Base-by-base conservation (phyloP, 2,113 vertebrate genomes). In the Myxocyprinus asiaticus region DNA sequence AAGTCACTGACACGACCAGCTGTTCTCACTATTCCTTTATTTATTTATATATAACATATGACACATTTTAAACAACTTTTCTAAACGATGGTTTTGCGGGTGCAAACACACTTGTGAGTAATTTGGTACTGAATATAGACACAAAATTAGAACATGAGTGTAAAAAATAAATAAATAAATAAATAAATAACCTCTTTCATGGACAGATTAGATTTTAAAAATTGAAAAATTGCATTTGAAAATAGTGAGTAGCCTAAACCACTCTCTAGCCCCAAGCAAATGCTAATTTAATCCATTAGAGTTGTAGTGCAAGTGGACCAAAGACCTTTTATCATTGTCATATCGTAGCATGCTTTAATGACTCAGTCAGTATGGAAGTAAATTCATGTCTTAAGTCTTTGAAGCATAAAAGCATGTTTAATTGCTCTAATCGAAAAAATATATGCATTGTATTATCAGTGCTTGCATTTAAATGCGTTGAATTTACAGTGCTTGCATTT, bases 1-100 rank as follows among this genome's bases (percentile, higher is more conserved):
- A 92, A 94, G 95, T 81, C 51, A n/a, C 14, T 47, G 55, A 56
- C 55, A 47, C 43, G 5, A 58, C 43, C 3, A 33, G 22, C 71
- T n/a, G 14, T 56, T 33, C 3, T 33, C 22, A 33, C 22, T 42
- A 0, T 10, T 3, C 14, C 14, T 17, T 6, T 33, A 33, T 33
- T 1, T 33, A 33, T 33, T 1, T 33, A 33, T 33, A 33, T 33
- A 33, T 33, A 33, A 33, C 3, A 33, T 33, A 33, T 33, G 22
- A 1, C 3, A 33, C 22, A 33, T 33, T 33, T 33, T 33, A 61
- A 17, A 72, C 14, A 59, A 47, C 55, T 59, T 59, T 45, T 15
- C 12, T 11, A 72, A 58, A 45, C 14, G 22, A 33, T 33, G 22
- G 22, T 33, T 1, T 33, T 33, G 22, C 22, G 22, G 1, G 1